phyloP scores from a whole-genome alignment of 2,888 invertebrate species.

The Cephus pygmeus region DNA sequence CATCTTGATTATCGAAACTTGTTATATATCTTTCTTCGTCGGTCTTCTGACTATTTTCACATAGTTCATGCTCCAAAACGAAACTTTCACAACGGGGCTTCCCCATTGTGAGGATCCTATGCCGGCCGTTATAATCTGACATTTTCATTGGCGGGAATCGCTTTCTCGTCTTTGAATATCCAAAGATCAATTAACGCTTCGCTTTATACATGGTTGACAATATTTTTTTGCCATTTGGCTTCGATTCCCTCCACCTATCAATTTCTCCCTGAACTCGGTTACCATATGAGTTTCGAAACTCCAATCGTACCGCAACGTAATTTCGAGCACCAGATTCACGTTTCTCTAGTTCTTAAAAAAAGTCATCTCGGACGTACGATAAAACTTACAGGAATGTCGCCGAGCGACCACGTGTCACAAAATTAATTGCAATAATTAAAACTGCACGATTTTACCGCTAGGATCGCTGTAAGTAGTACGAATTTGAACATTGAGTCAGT shows the following conservation, averaged over 20 bases:
- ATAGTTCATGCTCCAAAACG: background rate
- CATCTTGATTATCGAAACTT: background rate
- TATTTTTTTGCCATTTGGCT: background rate
- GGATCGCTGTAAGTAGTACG: background rate
- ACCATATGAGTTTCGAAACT: background rate
- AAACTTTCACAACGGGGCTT: background rate
- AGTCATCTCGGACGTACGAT: background rate
- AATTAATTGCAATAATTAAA: background rate
- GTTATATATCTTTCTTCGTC: background rate
- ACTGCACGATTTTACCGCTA: background rate
- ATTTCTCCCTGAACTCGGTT: background rate
- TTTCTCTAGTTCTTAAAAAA: background rate
- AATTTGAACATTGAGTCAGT: background rate
- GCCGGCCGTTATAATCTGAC: background rate
- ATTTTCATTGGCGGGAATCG: background rate
- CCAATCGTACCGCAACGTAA: background rate
- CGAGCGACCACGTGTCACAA: background rate
- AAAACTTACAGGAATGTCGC: background rate
- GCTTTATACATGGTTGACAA: background rate
- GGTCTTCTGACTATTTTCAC: background rate
- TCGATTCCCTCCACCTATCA: background rate
- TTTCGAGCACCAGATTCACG: background rate
- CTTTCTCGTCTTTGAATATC: background rate
- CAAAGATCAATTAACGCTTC: background rate
- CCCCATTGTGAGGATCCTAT: background rate